A percentile compares a stretch with the other conserved stretches of the same genome.
Conservation (phyloP, 30 jellyfish, hydroid and myxozoan species). For the Cassiopea andromeda region DNA sequence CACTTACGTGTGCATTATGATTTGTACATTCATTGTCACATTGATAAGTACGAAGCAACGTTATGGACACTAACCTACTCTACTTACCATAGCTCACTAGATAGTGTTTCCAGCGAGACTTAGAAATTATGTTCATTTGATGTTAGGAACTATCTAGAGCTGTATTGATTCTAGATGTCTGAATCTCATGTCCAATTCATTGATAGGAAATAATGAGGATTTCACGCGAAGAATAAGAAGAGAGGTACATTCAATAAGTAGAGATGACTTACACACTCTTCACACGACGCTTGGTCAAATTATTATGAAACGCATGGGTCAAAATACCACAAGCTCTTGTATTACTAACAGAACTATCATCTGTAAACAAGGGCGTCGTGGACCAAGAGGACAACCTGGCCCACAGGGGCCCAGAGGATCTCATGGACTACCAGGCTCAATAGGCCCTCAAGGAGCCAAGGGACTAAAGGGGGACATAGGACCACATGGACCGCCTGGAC, state of each 20-base stretch:
- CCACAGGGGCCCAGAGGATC: constrained; percentile 9
- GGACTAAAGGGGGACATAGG: constrained; percentile 1
- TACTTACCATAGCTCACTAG: no score
- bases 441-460: background rate
- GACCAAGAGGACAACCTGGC: constrained; percentile 12
- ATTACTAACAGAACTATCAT: background rate
- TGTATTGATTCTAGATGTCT: no score
- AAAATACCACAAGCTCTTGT: background rate
- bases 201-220: background rate
- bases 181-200: no score
- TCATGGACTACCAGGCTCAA: constrained; percentile 11
- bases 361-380: constrained; percentile 8
- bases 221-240: background rate
- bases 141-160: no score
- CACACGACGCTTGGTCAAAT: background rate
- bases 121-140: no score
- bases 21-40: no score
- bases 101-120: no score
- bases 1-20: no score
- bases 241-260: background rate
- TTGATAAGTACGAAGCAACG: no score
- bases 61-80: no score
- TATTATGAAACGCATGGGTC: no score
- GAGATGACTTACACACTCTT: background rate
- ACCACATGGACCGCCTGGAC: constrained; percentile 28